These are phyloP conservation scores for Oncopeltus fasciatus DNA, from an alignment of 1,140 invertebrate genomes.

Conservation along the genomic window DNA sequence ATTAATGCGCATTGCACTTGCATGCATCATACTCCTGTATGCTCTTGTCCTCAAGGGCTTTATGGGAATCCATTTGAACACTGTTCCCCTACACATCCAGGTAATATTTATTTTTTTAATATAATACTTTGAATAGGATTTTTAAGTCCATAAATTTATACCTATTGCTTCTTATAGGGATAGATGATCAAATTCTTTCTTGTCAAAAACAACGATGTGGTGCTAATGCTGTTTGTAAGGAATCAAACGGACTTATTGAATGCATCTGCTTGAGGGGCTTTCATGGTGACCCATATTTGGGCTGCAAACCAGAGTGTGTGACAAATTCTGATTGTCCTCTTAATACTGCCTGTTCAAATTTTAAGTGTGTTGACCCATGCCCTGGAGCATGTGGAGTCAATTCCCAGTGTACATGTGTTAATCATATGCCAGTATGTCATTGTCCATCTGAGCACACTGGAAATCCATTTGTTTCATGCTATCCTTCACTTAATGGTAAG, in stretches of 20 bases:
- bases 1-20: conserved; percentile 60
- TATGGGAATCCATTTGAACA: conserved; percentile 70
- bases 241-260: conserved; percentile 38
- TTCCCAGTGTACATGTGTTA: conserved; percentile 57
- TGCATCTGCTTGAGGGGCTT: conserved; percentile 51
- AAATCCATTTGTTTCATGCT: conserved; percentile 64
- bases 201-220: conserved; percentile 58
- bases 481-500: conserved; percentile 31
- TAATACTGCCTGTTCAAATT: conserved; percentile 55
- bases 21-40: conserved; percentile 60
- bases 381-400: conserved; percentile 56
- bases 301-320: conserved; percentile 62
- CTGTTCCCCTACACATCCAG: conserved; percentile 39
- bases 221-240: conserved; percentile 54
- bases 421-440: conserved; percentile 63
- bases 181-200: conserved; percentile 37
- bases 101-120: conserved; percentile 35
- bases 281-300: conserved; percentile 46
- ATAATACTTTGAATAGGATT: too few relatives aligned
- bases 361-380: conserved; percentile 67
- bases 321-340: conserved; percentile 58
- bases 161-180: too few relatives aligned
- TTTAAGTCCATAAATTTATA: too few relatives aligned
- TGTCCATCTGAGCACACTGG: conserved; percentile 55
- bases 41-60: conserved; percentile 52